Conservation (phyloP, 2,888 invertebrate species). For the Drosophila austrosaltans region DNA sequence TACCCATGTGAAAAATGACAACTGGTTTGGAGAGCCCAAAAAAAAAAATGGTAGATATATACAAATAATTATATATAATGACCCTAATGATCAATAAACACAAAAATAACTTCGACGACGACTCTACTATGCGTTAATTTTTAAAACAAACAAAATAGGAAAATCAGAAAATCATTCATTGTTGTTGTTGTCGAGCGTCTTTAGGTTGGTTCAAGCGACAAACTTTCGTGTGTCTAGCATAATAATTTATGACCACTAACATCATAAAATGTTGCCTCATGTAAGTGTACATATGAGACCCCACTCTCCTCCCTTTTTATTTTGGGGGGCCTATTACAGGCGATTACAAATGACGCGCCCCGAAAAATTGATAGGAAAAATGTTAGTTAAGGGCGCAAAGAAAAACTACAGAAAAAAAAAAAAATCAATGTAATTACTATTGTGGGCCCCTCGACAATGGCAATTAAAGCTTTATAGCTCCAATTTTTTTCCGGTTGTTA, state of each 20-base stretch:
- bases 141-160: conserved; percentile 64
- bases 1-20: conserved; percentile 65
- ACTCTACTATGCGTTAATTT: conserved; percentile 61
- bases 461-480: conserved; percentile 55
- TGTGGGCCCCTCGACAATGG: conserved; percentile 33
- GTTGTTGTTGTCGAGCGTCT: conserved; percentile 1
- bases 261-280: conserved; percentile 42
- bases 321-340: conserved; percentile 42
- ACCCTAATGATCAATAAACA: conserved; percentile 74
- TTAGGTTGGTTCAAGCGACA: neutral
- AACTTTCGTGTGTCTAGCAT: conserved; percentile 51
- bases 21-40: conserved; percentile 43
- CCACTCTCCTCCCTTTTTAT: neutral
- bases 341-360: conserved; percentile 65
- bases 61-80: conserved; percentile 57
- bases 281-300: neutral
- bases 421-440: conserved; percentile 75
- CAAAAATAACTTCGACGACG: conserved; percentile 20
- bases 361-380: conserved; percentile 62
- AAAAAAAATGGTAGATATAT: conserved; percentile 51
- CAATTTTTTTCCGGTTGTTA: conserved; percentile 25
- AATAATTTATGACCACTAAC: conserved; percentile 71
- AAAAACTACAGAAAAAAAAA: conserved; percentile 44
- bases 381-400: neutral
- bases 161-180: conserved; percentile 37